phyloP scores from a whole-genome alignment of 2,888 invertebrate genomes.

The Neelides folsomi region DNA sequence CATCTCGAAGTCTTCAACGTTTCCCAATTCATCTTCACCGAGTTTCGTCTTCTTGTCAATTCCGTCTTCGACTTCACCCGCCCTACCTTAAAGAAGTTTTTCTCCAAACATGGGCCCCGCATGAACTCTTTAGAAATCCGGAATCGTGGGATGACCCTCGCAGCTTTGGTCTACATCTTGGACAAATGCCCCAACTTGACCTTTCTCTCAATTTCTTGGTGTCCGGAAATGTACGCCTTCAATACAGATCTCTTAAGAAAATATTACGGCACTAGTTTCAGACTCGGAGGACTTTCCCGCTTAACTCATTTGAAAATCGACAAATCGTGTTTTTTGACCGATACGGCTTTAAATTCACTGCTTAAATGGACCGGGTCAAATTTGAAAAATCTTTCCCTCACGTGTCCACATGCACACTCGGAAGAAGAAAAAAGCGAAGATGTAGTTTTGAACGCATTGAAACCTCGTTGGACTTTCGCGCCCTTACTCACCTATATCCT shows the following conservation, averaged over 20 bases:
- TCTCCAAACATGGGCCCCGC: constrained; percentile 23
- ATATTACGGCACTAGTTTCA: constrained; percentile 27
- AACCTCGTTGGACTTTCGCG: constrained; percentile 29
- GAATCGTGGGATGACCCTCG: constrained; percentile 22
- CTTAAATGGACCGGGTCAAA: constrained; percentile 29
- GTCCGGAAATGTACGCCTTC: constrained; percentile 29
- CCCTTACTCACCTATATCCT: constrained; percentile 24
- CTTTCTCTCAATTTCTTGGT: constrained; percentile 22
- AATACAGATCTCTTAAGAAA: constrained; percentile 30
- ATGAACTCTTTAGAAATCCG: constrained; percentile 23
- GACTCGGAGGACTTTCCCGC: constrained; percentile 24
- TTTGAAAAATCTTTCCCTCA: constrained; percentile 5
- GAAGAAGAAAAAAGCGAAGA: constrained; percentile 6
- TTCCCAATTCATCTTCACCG: constrained; percentile 23
- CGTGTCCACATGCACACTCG: constrained; percentile 10
- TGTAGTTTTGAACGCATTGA: constrained; percentile 20
- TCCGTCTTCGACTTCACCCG: constrained; percentile 22
- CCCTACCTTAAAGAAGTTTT: constrained; percentile 24
- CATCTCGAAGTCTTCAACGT: constrained; percentile 21
- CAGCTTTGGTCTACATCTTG: constrained; percentile 26
- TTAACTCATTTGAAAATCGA: constrained; percentile 20
- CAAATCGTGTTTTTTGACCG: constrained; percentile 25
- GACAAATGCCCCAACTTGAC: constrained; percentile 22
- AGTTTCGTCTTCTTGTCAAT: constrained; percentile 20
- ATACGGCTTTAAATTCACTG: constrained; percentile 24